A percentile compares a stretch with the other conserved stretches of the same genome.
phyloP scores from a whole-genome alignment of 2,113 vertebrate genomes.

The Solea solea region DNA sequence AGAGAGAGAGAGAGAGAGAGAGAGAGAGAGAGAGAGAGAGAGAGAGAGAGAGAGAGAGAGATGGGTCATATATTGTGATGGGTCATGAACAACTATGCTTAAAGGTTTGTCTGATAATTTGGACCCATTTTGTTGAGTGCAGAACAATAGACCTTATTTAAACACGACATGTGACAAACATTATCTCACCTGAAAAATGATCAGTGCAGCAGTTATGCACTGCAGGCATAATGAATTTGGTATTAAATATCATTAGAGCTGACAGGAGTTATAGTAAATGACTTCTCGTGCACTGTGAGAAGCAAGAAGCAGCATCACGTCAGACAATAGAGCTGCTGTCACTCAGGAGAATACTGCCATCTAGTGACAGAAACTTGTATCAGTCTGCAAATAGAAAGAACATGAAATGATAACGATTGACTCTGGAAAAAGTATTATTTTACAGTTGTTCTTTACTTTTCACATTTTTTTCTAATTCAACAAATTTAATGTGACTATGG shows the following conservation, averaged over 20 bases:
- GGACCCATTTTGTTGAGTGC: slow-evolving; percentile 8
- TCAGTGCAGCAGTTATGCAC: slow-evolving; percentile 63
- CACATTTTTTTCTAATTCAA: too few species aligned
- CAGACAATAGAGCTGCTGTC: background rate
- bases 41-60: too few species aligned
- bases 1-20: too few species aligned
- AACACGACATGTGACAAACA: slow-evolving; percentile 26
- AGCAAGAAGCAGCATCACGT: background rate
- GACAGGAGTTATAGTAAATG: slow-evolving; percentile 66
- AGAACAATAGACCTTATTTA: slow-evolving; percentile 39
- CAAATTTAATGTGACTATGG: too few species aligned
- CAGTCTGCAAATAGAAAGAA: background rate
- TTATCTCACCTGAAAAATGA: slow-evolving; percentile 65
- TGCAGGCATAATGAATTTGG: slow-evolving; percentile 65
- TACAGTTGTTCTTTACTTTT: too few species aligned
- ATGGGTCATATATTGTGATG: background rate
- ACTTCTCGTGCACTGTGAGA: slow-evolving; percentile 22
- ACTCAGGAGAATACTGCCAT: slow-evolving; percentile 54
- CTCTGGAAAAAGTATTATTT: too few species aligned
- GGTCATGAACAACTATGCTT: background rate
- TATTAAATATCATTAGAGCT: slow-evolving; percentile 70
- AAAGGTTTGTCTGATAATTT: background rate
- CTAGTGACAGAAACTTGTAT: slow-evolving; percentile 49
- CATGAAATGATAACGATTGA: too few species aligned
- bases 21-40: too few species aligned